These are phyloP conservation scores for Chironomus tentans DNA, from an alignment of 2,888 invertebrate genomes.

Conservation along the genomic window DNA sequence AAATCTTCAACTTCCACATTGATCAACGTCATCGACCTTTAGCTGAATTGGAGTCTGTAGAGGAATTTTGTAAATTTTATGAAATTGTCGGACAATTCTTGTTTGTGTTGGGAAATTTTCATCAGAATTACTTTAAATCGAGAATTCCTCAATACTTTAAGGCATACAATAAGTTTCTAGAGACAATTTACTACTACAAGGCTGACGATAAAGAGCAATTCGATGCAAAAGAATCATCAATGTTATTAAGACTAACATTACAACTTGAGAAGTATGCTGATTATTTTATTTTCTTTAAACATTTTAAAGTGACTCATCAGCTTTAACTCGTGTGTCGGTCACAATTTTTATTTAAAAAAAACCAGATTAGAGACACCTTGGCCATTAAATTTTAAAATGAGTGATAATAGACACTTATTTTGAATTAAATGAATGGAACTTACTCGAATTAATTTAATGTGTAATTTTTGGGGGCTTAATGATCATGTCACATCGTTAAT, in stretches of 20 bases:
- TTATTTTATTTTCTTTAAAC: neutral
- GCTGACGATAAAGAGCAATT: slow-evolving; percentile 1
- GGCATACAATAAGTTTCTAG: slow-evolving; percentile 1
- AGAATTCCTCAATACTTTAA: slow-evolving; percentile 14
- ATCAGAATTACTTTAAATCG: slow-evolving; percentile 15
- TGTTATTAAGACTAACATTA: neutral
- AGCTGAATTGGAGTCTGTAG: neutral
- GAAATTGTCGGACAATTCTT: slow-evolving; percentile 10
- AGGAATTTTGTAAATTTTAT: slow-evolving; percentile 12
- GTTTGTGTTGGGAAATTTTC: neutral
- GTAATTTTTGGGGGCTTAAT: too few species aligned
- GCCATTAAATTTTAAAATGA: neutral
- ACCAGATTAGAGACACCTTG: too few species aligned
- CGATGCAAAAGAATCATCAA: neutral
- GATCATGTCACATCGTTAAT: too few species aligned
- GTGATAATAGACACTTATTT: neutral
- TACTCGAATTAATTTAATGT: too few species aligned
- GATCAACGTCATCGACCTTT: neutral
- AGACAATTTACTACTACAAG: slow-evolving; percentile 18
- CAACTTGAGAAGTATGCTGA: slow-evolving; percentile 12
- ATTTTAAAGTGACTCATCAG: too few species aligned
- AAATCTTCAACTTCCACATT: neutral
- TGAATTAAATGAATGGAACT: neutral
- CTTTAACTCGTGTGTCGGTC: too few species aligned
- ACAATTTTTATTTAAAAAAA: too few species aligned